Conservation (phyloP, 2,888 invertebrate species). For the Meghimatium bilineatum region DNA sequence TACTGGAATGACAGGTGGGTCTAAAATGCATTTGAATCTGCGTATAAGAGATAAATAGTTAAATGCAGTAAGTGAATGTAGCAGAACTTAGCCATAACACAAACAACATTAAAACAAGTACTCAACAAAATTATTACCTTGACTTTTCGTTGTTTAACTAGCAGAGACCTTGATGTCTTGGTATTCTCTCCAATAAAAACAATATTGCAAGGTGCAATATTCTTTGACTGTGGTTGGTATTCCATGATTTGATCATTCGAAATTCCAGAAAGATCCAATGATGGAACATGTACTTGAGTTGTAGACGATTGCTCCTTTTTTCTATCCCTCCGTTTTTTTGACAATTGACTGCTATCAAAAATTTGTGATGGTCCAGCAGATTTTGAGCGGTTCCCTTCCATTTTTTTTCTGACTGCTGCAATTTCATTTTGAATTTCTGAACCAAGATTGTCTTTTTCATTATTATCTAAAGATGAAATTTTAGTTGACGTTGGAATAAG, state of each 20-base stretch:
- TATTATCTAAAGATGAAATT: background rate
- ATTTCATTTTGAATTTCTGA: constrained; percentile 50
- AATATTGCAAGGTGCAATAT: constrained; percentile 65
- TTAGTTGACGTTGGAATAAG: background rate
- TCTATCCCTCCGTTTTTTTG: constrained; percentile 40
- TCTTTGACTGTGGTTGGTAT: constrained; percentile 58
- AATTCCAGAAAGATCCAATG: constrained; percentile 63
- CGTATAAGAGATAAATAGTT: too few relatives aligned
- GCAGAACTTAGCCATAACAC: background rate
- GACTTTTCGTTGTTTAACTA: constrained; percentile 58
- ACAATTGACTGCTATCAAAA: constrained; percentile 55
- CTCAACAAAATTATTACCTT: constrained; percentile 54
- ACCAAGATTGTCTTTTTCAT: constrained; percentile 26
- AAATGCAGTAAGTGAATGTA: too few relatives aligned
- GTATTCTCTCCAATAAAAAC: constrained; percentile 70
- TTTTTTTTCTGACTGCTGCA: constrained; percentile 41
- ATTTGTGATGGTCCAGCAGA: constrained; percentile 48
- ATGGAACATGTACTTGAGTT: constrained; percentile 49
- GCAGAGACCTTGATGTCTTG: constrained; percentile 59
- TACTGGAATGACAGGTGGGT: too few relatives aligned
- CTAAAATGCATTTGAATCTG: too few relatives aligned
- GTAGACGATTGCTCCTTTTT: constrained; percentile 45
- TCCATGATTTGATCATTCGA: constrained; percentile 55
- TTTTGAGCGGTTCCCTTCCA: constrained; percentile 45
- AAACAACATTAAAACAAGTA: background rate